Conservation (phyloP, 2,797 vertebrate genomes). For the Aythya fuligula region DNA sequence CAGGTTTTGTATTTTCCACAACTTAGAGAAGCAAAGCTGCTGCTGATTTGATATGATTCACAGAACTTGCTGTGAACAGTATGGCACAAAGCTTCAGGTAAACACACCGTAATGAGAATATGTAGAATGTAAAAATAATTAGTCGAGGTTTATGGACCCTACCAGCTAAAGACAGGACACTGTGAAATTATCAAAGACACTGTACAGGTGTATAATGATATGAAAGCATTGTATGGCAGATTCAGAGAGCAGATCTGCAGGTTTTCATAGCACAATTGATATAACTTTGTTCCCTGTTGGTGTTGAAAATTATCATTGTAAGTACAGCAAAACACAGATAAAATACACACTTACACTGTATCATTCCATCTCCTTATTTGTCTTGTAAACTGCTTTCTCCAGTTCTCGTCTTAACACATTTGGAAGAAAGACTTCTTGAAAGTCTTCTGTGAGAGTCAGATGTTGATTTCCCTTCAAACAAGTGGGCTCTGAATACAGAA, state of each 20-base stretch:
- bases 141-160: slow-evolving; percentile 31
- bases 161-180: background rate
- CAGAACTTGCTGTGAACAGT: slow-evolving; percentile 41
- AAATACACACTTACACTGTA: background rate
- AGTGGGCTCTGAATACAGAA: background rate
- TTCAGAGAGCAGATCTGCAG: background rate
- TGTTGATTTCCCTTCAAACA: background rate
- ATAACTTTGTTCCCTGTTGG: background rate
- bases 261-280: background rate
- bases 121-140: slow-evolving; percentile 46
- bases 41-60: background rate
- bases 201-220: background rate
- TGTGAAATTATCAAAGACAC: slow-evolving; percentile 22
- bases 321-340: background rate
- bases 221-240: background rate
- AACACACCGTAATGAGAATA: background rate
- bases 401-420: background rate
- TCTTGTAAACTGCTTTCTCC: background rate
- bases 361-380: background rate
- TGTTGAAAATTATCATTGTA: background rate
- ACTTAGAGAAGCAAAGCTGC: background rate
- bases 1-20: background rate
- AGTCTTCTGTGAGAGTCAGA: background rate
- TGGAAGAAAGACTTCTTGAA: background rate
- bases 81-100: background rate